A percentile compares a stretch with the other conserved stretches of the same genome.
These are phyloP conservation scores for Antitype chi DNA, from an alignment of 2,888 invertebrate genomes.

Conservation along the genomic window DNA sequence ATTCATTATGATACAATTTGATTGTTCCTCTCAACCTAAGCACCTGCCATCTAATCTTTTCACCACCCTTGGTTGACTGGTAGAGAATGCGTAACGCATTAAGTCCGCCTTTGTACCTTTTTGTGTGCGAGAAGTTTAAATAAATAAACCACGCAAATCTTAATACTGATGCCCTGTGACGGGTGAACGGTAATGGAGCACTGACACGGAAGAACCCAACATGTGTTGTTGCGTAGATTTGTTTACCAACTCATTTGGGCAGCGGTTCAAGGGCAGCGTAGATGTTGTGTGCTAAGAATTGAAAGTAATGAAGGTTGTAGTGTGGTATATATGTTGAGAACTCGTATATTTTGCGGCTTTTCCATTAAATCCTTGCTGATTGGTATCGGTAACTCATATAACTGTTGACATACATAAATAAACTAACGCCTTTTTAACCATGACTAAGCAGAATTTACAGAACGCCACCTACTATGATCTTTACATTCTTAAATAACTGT, in stretches of 20 bases:
- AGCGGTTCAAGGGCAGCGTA: constrained; percentile 18
- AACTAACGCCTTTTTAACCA: too few relatives aligned
- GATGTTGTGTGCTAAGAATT: not conserved
- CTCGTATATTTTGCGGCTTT: not conserved
- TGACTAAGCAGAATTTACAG: too few relatives aligned
- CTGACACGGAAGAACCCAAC: constrained; percentile 41
- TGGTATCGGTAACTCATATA: not conserved
- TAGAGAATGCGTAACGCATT: too few relatives aligned
- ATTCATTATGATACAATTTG: too few relatives aligned
- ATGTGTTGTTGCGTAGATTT: constrained; percentile 39
- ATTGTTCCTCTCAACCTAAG: too few relatives aligned
- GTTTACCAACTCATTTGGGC: constrained; percentile 32
- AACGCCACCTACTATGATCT: too few relatives aligned
- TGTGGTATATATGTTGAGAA: not conserved
- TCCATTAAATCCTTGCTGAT: not conserved
- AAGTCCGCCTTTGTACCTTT: too few relatives aligned
- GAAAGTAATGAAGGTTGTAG: constrained; percentile 6
- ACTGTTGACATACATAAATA: too few relatives aligned
- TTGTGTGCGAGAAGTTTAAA: too few relatives aligned
- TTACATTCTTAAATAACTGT: too few relatives aligned
- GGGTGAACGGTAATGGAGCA: constrained; percentile 44
- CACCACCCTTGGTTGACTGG: too few relatives aligned
- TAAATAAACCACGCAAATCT: constrained; percentile 16
- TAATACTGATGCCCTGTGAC: constrained; percentile 42
- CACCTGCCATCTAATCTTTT: too few relatives aligned